Base-by-base conservation (phyloP, 2,113 vertebrate genomes). In the Coregonus clupeaformis region DNA sequence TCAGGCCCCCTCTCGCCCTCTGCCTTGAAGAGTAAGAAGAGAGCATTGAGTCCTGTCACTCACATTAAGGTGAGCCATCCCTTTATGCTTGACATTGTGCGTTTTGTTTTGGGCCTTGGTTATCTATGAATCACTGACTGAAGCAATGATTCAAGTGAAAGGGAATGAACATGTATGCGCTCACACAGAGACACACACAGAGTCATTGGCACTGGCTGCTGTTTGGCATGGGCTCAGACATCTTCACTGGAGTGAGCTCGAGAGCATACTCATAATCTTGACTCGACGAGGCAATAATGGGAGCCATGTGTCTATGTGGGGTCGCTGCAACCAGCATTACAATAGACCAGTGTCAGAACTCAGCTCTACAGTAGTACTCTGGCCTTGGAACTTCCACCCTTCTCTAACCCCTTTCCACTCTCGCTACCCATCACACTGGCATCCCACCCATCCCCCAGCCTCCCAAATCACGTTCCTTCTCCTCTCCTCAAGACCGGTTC, bases 21-120 rank as follows among this genome's bases (percentile, higher is more conserved):
- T 59, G 90, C 92, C 81, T 92, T 96, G 89, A 97, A 97, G 93
- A 95, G 91, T 75, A 96, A 98, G 88, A 98, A 96, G 91, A 94
- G 94, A 92, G 93, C 93, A 82, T 94, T 93, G 93, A 98, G 96
- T 80, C 97, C 97, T 25, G 86, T 96, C 82, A 87, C 93, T 90
- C 95, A 96, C 89, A 91, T 96, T 77, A 98, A 98, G 97, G 95
- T 95, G 0, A 59, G 57, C 18, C 18, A 1, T 11, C 24, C 7
- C 14, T 13, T 49, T 49, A 65, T 5, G 14, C 25, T 30, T 29
- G 6, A 29, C 36, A 9, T 36, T 36, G 25, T 64, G 62, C 14
- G 47, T 49, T 36, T 36, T 1, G 36, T 36, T 49, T 49, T 49
- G 47, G 47, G 13, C 47, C 47, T 12, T 14, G 47, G 11, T 49